Base-by-base conservation (phyloP, 2,797 vertebrate species). In the Salarias fasciatus region DNA sequence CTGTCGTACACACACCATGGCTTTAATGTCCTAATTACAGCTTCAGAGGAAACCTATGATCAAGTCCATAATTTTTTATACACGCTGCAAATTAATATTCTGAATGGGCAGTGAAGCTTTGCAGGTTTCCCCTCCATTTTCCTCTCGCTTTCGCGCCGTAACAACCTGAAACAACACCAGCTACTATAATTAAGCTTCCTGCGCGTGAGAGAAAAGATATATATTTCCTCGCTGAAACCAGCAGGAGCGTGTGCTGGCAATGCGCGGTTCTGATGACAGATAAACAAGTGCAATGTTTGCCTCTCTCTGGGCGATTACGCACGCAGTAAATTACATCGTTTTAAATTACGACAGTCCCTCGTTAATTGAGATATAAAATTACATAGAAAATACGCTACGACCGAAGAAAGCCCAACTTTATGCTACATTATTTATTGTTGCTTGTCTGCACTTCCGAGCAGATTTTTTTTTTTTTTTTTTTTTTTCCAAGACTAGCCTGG, bases 11-110 rank as follows among this genome's bases (percentile, higher is more conserved):
- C 82, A 87, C 80, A 76, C 74, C 54, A 15, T 35, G 72, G 75
- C 75, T 90, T 92, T 93, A 90, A 87, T 89, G 84, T 85, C 66
- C 87, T 91, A 91, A 92, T 93, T 90, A 91, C 70, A 75, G 87
- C 85, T 86, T 86, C 78, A 79, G 74, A 86, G 69, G 75, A 87
- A 91, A 87, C 81, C 86, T 67, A 69, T 83, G 72, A 91, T 89
- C 80, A 87, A 87, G 85, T 88, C 81, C 71, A 86, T 90, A 40
- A 81, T 87, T 82, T 91, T 87, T 87, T 86, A 89, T 77, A 83
- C 68, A 75, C 79, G 59, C 54, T 38, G 54, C 73, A 91, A 92
- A 88, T 93, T 84, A 91, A 89, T 88, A 91, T 88, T 80, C 80
- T 84, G 77, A 86, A 87, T 76, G 77, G 76, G 69, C 70, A 73